Conservation (phyloP, 2,888 invertebrate genomes). For the Eupithecia exiguata region DNA sequence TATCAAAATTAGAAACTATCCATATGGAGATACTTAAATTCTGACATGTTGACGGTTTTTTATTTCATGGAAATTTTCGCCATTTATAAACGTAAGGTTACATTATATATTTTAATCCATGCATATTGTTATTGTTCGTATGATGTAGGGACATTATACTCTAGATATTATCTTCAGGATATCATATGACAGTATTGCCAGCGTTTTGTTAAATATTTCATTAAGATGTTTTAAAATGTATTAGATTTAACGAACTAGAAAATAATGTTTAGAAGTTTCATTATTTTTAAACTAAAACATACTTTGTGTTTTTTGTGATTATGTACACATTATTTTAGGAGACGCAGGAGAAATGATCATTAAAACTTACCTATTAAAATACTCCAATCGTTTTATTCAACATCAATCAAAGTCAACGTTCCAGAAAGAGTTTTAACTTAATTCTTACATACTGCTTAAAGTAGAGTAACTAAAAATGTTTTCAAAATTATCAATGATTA, state of each 20-base stretch:
- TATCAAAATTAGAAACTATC: constrained; percentile 16
- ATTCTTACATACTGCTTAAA: too few relatives aligned
- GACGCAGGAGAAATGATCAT: constrained; percentile 80
- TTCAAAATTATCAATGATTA: not conserved
- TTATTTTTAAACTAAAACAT: constrained; percentile 62
- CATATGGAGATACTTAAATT: constrained; percentile 53
- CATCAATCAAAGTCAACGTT: not conserved
- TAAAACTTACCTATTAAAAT: constrained; percentile 80
- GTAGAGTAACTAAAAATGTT: not conserved
- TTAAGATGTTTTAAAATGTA: constrained; percentile 67
- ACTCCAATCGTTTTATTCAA: not conserved
- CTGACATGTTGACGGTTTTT: constrained; percentile 44
- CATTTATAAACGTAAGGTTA: constrained; percentile 64
- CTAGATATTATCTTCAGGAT: constrained; percentile 61
- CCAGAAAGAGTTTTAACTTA: too few relatives aligned
- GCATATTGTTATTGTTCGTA: constrained; percentile 71
- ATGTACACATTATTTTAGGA: constrained; percentile 78
- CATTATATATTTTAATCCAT: constrained; percentile 67
- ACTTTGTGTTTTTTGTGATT: constrained; percentile 69
- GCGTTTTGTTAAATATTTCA: constrained; percentile 71
- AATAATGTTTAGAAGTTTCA: constrained; percentile 66
- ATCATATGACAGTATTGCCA: constrained; percentile 65
- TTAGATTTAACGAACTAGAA: constrained; percentile 65
- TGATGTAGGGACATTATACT: constrained; percentile 59
- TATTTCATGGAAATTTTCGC: constrained; percentile 50